phyloP scores from a whole-genome alignment of 2,113 vertebrate species.

The Sinocyclocheilus rhinocerous region DNA sequence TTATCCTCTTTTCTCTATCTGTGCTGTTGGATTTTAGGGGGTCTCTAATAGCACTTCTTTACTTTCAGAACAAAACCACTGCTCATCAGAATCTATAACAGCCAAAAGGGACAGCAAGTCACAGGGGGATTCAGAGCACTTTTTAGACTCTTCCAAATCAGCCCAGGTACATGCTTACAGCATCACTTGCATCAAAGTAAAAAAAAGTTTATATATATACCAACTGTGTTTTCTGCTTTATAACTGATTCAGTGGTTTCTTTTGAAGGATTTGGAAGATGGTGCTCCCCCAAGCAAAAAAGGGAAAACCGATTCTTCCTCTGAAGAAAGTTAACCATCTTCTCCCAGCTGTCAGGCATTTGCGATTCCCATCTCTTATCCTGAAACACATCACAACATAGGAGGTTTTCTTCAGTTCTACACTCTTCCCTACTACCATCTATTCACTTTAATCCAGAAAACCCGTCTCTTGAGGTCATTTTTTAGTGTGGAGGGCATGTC shows the following conservation, averaged over 20 bases:
- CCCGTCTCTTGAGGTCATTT: conserved; percentile 18
- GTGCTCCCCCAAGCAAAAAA: conserved; percentile 86
- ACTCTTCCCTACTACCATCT: conserved; percentile 28
- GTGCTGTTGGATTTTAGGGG: background rate
- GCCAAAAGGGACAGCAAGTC: conserved; percentile 83
- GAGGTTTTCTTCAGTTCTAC: conserved; percentile 28
- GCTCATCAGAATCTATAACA: conserved; percentile 77
- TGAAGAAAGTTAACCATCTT: conserved; percentile 82
- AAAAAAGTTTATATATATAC: background rate
- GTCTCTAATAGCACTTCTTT: background rate
- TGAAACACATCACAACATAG: conserved; percentile 23
- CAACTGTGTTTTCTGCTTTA: background rate
- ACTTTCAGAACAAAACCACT: conserved; percentile 58
- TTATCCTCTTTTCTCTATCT: background rate
- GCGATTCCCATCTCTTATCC: conserved; percentile 48
- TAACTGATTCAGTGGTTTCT: conserved; percentile 9
- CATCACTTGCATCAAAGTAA: conserved; percentile 10
- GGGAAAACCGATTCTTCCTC: conserved; percentile 84
- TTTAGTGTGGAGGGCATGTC: background rate
- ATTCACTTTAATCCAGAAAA: conserved; percentile 37
- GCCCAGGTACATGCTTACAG: conserved; percentile 78
- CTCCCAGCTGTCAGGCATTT: conserved; percentile 41
- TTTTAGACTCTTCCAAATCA: conserved; percentile 77
- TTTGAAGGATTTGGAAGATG: conserved; percentile 83
- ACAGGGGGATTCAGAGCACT: conserved; percentile 77